Conservation (phyloP, 2,888 invertebrate genomes). For the Palloptera scutellata region DNA sequence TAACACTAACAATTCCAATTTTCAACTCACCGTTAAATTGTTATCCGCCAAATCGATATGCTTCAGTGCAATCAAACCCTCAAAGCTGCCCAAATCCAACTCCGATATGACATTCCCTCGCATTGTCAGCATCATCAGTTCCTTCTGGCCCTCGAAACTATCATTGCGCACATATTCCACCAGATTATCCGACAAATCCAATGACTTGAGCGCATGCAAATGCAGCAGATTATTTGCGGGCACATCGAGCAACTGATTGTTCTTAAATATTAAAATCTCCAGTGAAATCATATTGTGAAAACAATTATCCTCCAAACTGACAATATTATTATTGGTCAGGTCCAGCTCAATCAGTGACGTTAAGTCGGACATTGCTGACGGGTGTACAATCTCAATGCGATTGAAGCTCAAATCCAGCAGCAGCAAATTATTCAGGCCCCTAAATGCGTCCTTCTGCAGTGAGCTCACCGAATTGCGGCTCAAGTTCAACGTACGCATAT, state of each 20-base stretch:
- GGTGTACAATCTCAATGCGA: constrained; percentile 76
- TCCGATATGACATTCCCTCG: constrained; percentile 79
- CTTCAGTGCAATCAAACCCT: constrained; percentile 76
- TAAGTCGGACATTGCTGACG: constrained; percentile 80
- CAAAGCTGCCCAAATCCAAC: constrained; percentile 76
- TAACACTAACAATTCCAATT: too few relatives aligned
- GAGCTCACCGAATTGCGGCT: constrained; percentile 78
- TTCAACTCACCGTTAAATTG: constrained; percentile 72
- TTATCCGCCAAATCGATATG: constrained; percentile 82
- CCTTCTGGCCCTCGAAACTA: constrained; percentile 76
- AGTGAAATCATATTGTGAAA: constrained; percentile 76
- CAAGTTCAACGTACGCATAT: constrained; percentile 78
- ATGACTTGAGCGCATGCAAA: constrained; percentile 72
- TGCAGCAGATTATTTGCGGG: constrained; percentile 75
- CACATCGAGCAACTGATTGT: constrained; percentile 81
- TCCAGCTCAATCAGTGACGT: constrained; percentile 77
- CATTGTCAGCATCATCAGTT: constrained; percentile 75
- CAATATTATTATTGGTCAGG: constrained; percentile 78
- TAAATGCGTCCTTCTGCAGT: constrained; percentile 78
- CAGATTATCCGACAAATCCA: constrained; percentile 82
- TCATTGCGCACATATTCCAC: constrained; percentile 76
- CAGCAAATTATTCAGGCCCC: constrained; percentile 74
- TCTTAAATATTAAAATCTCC: constrained; percentile 76
- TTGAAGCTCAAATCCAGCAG: constrained; percentile 81
- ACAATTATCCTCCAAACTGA: constrained; percentile 75